Evolutionary conservation across 2,113 vertebrate genomes (phyloP), one percentile per base, ranked within the genome.

Genomic region (Sinosuthora webbiana): DNA sequence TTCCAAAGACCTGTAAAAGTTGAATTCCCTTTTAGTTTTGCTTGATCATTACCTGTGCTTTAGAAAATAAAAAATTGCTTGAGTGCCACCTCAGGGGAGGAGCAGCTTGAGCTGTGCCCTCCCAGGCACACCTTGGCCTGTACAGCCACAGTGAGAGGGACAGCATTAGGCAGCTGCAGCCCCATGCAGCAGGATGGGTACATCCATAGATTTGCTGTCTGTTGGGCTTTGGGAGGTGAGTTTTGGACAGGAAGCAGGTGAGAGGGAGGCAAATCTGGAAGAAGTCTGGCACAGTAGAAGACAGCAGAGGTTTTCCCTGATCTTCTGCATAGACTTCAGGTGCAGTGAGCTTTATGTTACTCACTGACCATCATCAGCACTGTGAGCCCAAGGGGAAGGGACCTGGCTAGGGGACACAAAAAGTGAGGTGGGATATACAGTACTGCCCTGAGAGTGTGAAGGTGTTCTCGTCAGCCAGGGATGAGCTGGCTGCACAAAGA

Each of bases 121-220:
- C 15, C 31, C 17, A 18, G 63, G 20, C 16, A 7, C 0, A 0
- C 30, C 21, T 65, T 80, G 59, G 25, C 22, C 39, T 12, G 1
- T 57, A 12, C 39, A 87, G 39, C 52, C 23, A 9, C 13, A 9
- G 4, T 5, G 1, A 49, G 37, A 60, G 47, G 22, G 19, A 27
- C 7, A 11, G n/a, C 2, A 6, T 44, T n/a, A 31, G 65, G 47
- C 25, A 53, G 0, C 7, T 74, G n/a, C 33, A 57, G 52, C 31
- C 79, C 13, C 2, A 0, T n/a, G 45, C 63, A 45, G 75, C 47
- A 59, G 30, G 14, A 39, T 45, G 65, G 37, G 9, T 23, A 18
- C 15, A 9, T 56, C 53, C 41, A 7, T 20, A 28, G 57, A 12
- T n/a, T 11, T 89, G 45, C 33, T 53, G 31, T 70, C 62, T 77